These are phyloP conservation scores for Xestia ashworthii DNA, from an alignment of 2,888 invertebrate species.

Conservation along the genomic window DNA sequence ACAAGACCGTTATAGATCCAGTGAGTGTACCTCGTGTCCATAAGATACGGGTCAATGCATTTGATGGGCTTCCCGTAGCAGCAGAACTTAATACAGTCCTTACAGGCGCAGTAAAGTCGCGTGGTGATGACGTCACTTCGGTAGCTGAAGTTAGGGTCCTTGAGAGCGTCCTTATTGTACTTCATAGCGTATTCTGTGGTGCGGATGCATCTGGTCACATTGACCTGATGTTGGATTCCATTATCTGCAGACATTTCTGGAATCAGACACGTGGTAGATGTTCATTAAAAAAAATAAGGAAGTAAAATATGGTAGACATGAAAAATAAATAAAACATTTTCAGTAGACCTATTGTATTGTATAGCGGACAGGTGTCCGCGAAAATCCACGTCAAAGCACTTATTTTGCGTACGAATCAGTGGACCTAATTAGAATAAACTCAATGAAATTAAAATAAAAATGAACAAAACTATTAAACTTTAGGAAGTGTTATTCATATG, in stretches of 20 bases:
- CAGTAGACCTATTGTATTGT: no score
- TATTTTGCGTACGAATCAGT: no score
- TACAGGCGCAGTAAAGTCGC: constrained; percentile 30
- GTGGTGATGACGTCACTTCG: constrained; percentile 20
- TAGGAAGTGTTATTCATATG: neutral
- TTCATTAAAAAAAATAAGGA: neutral
- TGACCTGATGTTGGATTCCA: constrained; percentile 12
- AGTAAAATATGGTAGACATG: no score
- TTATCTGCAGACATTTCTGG: constrained; percentile 35
- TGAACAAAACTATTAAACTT: no score
- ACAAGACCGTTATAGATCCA: constrained; percentile 52
- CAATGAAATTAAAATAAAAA: no score
- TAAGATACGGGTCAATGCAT: constrained; percentile 53
- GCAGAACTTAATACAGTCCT: constrained; percentile 40
- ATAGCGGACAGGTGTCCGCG: no score
- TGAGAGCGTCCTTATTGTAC: constrained; percentile 10
- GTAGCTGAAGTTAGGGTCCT: constrained; percentile 32
- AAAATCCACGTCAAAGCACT: no score
- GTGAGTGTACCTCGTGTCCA: constrained; percentile 42
- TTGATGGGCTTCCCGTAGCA: constrained; percentile 35
- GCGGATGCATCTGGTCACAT: constrained; percentile 33
- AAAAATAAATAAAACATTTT: no score
- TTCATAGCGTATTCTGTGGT: constrained; percentile 41
- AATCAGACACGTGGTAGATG: constrained; percentile 6
- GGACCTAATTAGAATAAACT: no score